Evolutionary conservation across 2,888 invertebrate genomes (phyloP), one percentile per base, ranked within the genome.

Genomic region (Orthosia cruda): DNA sequence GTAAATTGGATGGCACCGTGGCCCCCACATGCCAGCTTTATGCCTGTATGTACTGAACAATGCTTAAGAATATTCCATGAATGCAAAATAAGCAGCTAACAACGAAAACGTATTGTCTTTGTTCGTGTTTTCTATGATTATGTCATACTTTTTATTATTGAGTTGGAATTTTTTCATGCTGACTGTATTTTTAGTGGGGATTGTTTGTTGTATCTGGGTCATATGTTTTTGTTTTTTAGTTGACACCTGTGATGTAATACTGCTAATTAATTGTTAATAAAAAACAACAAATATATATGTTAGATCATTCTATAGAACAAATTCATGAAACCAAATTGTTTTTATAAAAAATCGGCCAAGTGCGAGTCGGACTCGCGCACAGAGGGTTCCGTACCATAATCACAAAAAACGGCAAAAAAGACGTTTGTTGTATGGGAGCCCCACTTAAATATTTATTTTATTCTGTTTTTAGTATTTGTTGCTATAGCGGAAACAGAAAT

Each of bases 61-160:
- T 92, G 94, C 93, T 95, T 94, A 94, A 95, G 93, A 94, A 95
- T 93, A 95, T 95, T 95, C 96, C 93, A 96, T 96, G 96, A 96
- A 96, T 96, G 95, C 95, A 94, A 94, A 96, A 96, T 96, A 94
- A 95, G 94, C 86, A 68, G 91, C 92, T 93, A 93, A 93, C 95
- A 93, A 92, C 87, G 82, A 90, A 75, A 88, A 87, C 87, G 91
- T 92, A 93, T 93, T 93, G 93, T 92, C 91, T 92, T 87, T 82
- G 90, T 93, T 92, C 93, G 92, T 93, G 93, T 93, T 89, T 87
- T 89, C 88, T 90, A 89, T 94, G 95, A 95, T 95, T 95, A 93
- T 92, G 90, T 91, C 91, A 90, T 93, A 89, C 88, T 90, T 87
- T 88, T 89, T 86, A 84, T 88, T 86, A 83, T 85, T 80, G 77